Evolutionary conservation across 2,888 invertebrate genomes (phyloP).

Genomic region (Temnothorax unifasciatus): DNA sequence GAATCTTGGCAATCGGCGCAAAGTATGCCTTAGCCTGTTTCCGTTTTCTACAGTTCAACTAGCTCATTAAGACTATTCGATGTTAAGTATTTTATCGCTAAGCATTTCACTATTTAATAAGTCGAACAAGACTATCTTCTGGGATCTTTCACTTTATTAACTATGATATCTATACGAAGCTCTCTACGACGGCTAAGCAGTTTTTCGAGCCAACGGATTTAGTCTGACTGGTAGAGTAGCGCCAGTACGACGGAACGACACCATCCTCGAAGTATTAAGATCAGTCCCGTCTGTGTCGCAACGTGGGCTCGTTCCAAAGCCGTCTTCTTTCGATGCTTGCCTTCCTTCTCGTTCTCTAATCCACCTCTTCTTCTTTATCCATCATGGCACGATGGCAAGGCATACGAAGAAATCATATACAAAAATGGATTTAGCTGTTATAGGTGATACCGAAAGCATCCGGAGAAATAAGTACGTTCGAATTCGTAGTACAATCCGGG

Average conservation of each 20-base stretch:
- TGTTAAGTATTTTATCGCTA: background rate
- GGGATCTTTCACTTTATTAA: slow-evolving; percentile 35
- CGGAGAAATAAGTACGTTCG: slow-evolving; percentile 70
- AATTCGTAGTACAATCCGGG: slow-evolving; percentile 64
- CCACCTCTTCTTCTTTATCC: slow-evolving; percentile 74
- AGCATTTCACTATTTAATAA: background rate
- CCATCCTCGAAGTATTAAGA: slow-evolving; percentile 66
- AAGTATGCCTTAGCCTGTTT: background rate
- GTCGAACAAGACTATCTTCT: background rate
- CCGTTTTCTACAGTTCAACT: background rate
- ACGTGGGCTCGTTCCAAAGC: slow-evolving; percentile 75
- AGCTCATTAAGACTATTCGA: slow-evolving; percentile 17
- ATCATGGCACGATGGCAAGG: slow-evolving; percentile 78
- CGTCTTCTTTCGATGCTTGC: slow-evolving; percentile 61
- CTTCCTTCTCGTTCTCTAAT: slow-evolving; percentile 44
- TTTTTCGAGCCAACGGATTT: slow-evolving; percentile 57
- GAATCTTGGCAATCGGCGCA: slow-evolving; percentile 4
- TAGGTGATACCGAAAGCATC: slow-evolving; percentile 73
- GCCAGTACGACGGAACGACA: slow-evolving; percentile 58
- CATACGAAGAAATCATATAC: slow-evolving; percentile 80
- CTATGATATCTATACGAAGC: slow-evolving; percentile 19
- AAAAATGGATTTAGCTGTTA: slow-evolving; percentile 80
- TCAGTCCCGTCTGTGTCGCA: slow-evolving; percentile 57
- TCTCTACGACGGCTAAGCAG: slow-evolving; percentile 3
- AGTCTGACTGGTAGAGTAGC: slow-evolving; percentile 52